A percentile compares a stretch with the other conserved stretches of the same genome.
phyloP scores from a whole-genome alignment of 2,797 vertebrate genomes.

The Antrozous pallidus region DNA sequence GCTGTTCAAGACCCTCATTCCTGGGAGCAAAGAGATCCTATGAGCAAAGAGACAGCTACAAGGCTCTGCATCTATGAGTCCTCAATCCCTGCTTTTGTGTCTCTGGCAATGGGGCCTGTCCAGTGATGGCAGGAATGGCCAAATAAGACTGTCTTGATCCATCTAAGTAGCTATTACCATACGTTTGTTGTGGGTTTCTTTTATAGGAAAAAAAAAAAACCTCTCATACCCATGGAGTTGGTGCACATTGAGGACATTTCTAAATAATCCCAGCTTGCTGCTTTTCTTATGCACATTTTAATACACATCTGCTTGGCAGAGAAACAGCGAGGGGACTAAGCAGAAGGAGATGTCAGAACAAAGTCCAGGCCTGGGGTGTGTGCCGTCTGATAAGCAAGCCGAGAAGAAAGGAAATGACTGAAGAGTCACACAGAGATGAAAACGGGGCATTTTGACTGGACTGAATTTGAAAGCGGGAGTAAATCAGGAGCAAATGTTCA shows the following conservation, averaged over 20 bases:
- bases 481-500: conserved; percentile 51
- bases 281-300: conserved; percentile 39
- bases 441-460: background rate
- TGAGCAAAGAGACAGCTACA: background rate
- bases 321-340: background rate
- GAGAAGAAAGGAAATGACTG: conserved; percentile 15
- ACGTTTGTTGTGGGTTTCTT: conserved; percentile 53
- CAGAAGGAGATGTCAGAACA: conserved; percentile 6
- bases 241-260: conserved; percentile 34
- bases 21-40: background rate
- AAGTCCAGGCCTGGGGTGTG: background rate
- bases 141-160: conserved; percentile 11
- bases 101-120: background rate
- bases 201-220: conserved; percentile 19
- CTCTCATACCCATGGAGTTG: background rate
- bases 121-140: background rate
- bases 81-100: background rate
- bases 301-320: conserved; percentile 46
- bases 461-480: conserved; percentile 39
- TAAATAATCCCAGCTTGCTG: conserved; percentile 33
- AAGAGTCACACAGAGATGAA: conserved; percentile 41
- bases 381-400: conserved; percentile 44
- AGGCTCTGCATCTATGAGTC: background rate
- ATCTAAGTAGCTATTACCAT: conserved; percentile 41
- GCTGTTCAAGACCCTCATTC: background rate